Conservation (phyloP, 2,797 vertebrate species). For the Miichthys miiuy region DNA sequence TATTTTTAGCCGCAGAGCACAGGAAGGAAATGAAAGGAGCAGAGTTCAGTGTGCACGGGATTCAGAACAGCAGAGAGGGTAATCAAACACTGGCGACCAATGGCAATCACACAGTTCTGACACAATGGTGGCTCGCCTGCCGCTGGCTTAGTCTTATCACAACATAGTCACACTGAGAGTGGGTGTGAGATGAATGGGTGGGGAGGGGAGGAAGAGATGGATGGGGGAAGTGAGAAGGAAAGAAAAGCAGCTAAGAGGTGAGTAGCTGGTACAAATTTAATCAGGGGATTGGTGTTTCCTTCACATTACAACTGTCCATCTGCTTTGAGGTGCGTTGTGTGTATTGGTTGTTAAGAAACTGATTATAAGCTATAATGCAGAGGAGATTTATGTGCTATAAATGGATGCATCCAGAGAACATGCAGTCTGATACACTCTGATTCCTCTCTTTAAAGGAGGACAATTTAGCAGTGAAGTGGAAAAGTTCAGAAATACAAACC, state of each 20-base stretch:
- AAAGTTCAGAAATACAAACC: slow-evolving; percentile 4
- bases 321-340: slow-evolving; percentile 35
- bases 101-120: slow-evolving; percentile 59
- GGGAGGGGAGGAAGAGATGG: slow-evolving; percentile 53
- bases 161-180: slow-evolving; percentile 60
- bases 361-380: neutral
- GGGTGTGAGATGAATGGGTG: slow-evolving; percentile 69
- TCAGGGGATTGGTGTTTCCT: slow-evolving; percentile 45
- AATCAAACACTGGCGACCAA: slow-evolving; percentile 69
- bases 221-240: slow-evolving; percentile 44
- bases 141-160: slow-evolving; percentile 71
- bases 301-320: slow-evolving; percentile 45
- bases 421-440: neutral
- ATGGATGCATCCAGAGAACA: neutral
- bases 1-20: slow-evolving; percentile 73
- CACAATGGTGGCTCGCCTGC: slow-evolving; percentile 64
- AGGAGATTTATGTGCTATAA: slow-evolving; percentile 5
- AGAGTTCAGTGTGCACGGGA: slow-evolving; percentile 64
- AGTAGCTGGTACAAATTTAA: slow-evolving; percentile 71
- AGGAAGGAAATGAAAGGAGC: slow-evolving; percentile 77
- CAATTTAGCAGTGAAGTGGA: neutral
- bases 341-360: slow-evolving; percentile 11
- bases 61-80: slow-evolving; percentile 62
- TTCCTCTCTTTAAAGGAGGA: neutral
- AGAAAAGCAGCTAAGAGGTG: slow-evolving; percentile 45